These are phyloP conservation scores for Chlorops oryzae DNA, from an alignment of 1,140 invertebrate species.

Conservation along the genomic window DNA sequence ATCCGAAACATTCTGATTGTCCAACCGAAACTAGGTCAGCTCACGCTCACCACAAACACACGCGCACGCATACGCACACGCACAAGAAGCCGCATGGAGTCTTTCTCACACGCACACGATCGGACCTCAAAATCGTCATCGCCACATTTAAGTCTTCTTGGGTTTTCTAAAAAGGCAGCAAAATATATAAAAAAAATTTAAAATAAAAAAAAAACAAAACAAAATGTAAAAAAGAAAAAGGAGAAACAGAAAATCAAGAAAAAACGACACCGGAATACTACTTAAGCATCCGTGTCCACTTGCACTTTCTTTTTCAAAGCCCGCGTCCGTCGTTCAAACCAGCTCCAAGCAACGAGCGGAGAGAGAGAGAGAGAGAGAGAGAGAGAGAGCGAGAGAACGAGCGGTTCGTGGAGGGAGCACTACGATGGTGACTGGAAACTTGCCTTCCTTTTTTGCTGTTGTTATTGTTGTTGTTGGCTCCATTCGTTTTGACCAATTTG, in stretches of 20 bases:
- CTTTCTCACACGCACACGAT: too few species aligned
- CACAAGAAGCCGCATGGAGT: neutral
- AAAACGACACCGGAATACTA: constrained; percentile 35
- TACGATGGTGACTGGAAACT: too few species aligned
- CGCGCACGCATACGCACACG: neutral
- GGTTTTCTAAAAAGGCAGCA: too few species aligned
- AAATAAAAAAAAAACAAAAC: neutral
- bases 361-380: neutral
- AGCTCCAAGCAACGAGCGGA: neutral
- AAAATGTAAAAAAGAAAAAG: neutral
- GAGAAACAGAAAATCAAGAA: constrained; percentile 38
- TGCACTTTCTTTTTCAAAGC: constrained; percentile 46
- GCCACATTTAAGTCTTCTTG: too few species aligned
- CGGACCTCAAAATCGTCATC: too few species aligned
- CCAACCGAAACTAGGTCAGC: constrained; percentile 34
- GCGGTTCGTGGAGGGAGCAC: neutral
- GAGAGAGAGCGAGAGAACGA: neutral
- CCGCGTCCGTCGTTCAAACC: constrained; percentile 8
- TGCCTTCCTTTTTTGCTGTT: neutral
- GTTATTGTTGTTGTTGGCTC: neutral
- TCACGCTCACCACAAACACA: neutral
- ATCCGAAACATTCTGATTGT: constrained; percentile 48
- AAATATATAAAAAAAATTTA: constrained; percentile 1
- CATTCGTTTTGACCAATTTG: neutral
- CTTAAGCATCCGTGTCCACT: constrained; percentile 46